Percentiles rank a stretch among this genome's conserved stretches.
phyloP scores from a whole-genome alignment of 1,140 invertebrate genomes.

The Trichonephila clavata region DNA sequence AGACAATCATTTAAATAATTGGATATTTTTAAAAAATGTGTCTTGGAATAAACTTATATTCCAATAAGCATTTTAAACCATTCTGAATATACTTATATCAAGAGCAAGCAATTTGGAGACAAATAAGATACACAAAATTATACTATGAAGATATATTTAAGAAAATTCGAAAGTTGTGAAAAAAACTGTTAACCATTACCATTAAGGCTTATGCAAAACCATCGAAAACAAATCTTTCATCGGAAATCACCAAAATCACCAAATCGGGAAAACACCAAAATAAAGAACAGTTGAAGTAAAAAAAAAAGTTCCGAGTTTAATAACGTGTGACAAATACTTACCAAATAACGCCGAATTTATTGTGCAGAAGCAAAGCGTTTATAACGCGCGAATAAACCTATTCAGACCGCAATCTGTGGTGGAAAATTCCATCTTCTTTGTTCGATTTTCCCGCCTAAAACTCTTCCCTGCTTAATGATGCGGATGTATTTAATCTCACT shows the following conservation, averaged over 20 bases:
- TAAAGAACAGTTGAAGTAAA: background rate
- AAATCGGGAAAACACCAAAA: background rate
- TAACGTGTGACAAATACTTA: constrained; percentile 76
- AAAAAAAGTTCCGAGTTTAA: constrained; percentile 41
- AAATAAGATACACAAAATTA: background rate
- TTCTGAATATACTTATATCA: too few species aligned
- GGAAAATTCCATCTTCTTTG: constrained; percentile 58
- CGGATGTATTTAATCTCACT: constrained; percentile 73
- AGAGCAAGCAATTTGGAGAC: background rate
- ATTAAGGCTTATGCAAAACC: background rate
- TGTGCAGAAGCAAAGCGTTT: constrained; percentile 68
- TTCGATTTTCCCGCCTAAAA: constrained; percentile 73
- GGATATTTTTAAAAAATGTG: too few species aligned
- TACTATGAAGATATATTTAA: background rate
- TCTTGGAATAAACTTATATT: too few species aligned
- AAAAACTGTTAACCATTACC: background rate
- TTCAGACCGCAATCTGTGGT: constrained; percentile 63
- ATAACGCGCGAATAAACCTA: constrained; percentile 58
- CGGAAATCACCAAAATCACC: background rate
- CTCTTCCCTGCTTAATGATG: constrained; percentile 67
- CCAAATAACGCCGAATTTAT: constrained; percentile 75
- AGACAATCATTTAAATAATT: too few species aligned
- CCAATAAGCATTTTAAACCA: too few species aligned
- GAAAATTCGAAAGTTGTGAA: background rate
- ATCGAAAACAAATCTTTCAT: background rate